A percentile compares a stretch with the other conserved stretches of the same genome.
These are phyloP conservation scores for Miichthys miiuy DNA, from an alignment of 2,797 vertebrate species.

Conservation along the genomic window DNA sequence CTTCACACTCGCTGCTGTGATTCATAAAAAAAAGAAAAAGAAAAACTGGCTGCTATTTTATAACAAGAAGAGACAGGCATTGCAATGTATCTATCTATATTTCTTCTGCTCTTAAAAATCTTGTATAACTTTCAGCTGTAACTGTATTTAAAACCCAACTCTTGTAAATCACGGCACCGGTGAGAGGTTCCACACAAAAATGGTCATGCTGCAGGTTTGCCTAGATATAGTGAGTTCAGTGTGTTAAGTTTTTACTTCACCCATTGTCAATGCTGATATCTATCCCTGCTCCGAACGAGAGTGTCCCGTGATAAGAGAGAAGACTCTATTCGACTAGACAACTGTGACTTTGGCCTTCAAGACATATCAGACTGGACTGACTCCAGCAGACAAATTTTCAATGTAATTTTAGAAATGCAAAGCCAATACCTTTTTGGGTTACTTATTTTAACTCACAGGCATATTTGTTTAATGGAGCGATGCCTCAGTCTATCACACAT, in stretches of 20 bases:
- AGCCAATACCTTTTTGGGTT: not conserved
- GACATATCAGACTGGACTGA: not conserved
- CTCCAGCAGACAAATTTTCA: not conserved
- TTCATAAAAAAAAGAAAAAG: slow-evolving; percentile 26
- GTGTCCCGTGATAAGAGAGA: not conserved
- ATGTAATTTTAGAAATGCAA: not conserved
- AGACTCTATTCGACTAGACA: not conserved
- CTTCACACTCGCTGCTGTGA: slow-evolving; percentile 29
- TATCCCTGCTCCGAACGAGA: not conserved
- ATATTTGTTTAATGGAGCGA: not conserved
- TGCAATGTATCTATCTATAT: not conserved
- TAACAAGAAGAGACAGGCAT: slow-evolving; percentile 8
- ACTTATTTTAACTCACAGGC: not conserved
- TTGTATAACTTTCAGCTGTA: not conserved
- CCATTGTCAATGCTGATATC: not conserved
- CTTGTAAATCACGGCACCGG: not conserved
- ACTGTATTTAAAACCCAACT: not conserved
- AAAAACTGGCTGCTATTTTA: not conserved
- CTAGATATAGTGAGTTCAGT: not conserved
- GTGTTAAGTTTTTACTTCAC: not conserved
- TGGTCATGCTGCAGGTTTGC: not conserved
- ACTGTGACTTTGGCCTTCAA: not conserved
- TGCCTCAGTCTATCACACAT: not conserved
- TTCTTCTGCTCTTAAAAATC: not conserved
- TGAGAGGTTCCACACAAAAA: not conserved